Evolutionary conservation across 2,888 invertebrate genomes (phyloP), one percentile per base, ranked within the genome.

Genomic region (Ophion slaviceki): DNA sequence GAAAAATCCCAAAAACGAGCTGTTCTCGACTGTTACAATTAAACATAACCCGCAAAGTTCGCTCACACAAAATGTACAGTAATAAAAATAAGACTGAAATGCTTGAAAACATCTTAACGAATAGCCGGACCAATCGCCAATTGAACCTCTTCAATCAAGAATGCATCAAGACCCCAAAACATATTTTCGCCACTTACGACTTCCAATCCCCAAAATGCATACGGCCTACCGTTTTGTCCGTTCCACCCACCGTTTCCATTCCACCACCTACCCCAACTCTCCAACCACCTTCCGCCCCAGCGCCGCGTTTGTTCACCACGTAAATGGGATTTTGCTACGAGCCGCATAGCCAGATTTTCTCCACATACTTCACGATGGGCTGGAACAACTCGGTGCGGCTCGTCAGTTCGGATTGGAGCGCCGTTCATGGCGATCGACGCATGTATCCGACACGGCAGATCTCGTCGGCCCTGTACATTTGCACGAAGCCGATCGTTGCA

Each of bases 401-500:
- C 14, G 53, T 24, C 53, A 28, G 53, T 8, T 70, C 4, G 53
- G 57, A 71, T 71, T 71, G 47, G 57, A 62, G 36, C 40, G 57
- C 57, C 61, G 24, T 45, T 32, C 11, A 36, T 68, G 57, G 28
- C 66, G 40, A 66, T 45, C 59, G 40, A 74, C 57, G 1, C 61
- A 67, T 17, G 8, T 32, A 45, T 75, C 70, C 57, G 66, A 82
- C 78, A 72, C 47, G 78, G 14, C 32, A 61, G 32, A 78, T 68
- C 64, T 70, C 28, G 68, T 75, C 47, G n/a, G 80, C 28, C 10
- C 61, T 45, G 64, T 36, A 68, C 70, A 76, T 80, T 84, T 76
- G 71, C 71, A 76, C 67, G 66, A 75, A 76, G 70, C 66, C 75
- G 70, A 70, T 24, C 75, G 83, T 66, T 76, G 70, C 84, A 75